phyloP scores from a whole-genome alignment of 2,113 vertebrate genomes.

The Pelecanus crispus region DNA sequence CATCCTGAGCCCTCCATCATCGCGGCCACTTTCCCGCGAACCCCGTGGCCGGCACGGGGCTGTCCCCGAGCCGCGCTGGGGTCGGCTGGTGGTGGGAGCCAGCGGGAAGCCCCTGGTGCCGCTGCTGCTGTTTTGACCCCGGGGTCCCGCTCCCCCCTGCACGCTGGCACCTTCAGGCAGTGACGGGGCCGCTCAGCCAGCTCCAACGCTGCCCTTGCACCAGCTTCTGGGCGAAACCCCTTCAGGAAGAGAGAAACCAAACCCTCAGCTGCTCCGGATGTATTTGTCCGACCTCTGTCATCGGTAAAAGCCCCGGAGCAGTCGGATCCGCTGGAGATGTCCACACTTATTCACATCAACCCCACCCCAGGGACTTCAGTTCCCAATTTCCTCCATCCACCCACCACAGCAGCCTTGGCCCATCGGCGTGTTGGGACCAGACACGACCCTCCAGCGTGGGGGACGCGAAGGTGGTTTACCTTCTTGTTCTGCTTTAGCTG shows the following conservation, averaged over 20 bases:
- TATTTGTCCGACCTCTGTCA: not conserved
- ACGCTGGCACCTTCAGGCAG: too few species aligned
- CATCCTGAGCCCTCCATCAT: not conserved
- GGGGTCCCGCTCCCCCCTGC: not conserved
- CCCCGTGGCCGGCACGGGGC: fast-evolving
- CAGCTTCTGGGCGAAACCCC: not conserved
- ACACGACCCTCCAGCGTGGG: fast-evolving
- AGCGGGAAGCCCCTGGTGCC: fast-evolving
- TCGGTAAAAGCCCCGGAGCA: fast-evolving
- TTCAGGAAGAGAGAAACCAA: not conserved
- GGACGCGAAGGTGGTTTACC: too few species aligned
- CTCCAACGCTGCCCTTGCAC: not conserved
- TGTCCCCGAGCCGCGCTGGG: not conserved
- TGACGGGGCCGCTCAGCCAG: not conserved
- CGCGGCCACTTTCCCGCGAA: fast-evolving
- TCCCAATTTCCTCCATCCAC: not conserved
- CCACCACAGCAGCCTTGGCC: not conserved
- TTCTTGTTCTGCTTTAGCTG: not conserved
- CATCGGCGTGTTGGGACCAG: not conserved
- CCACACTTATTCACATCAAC: not conserved
- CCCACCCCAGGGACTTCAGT: not conserved
- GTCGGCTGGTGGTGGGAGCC: not conserved
- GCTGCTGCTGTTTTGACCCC: not conserved
- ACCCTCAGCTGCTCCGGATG: not conserved
- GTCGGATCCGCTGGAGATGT: not conserved